phyloP scores from a whole-genome alignment of 2,888 invertebrate genomes.

The Hemaris fuciformis region DNA sequence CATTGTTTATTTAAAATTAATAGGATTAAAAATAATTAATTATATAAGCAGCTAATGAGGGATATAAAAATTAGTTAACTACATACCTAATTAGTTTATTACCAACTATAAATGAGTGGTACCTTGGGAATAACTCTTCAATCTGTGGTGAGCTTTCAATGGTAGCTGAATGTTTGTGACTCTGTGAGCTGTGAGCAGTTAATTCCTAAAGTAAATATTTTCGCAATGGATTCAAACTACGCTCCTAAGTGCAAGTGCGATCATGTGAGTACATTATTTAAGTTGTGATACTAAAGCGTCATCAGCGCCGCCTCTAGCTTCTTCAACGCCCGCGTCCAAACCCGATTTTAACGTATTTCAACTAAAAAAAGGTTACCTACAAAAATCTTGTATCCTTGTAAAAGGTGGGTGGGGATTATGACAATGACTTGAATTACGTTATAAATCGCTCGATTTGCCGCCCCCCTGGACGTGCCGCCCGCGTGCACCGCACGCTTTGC shows the following conservation, averaged over 20 bases:
- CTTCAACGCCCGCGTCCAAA: no score
- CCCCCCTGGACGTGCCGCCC: no score
- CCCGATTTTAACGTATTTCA: no score
- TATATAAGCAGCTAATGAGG: not conserved
- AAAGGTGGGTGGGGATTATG: no score
- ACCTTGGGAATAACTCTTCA: not conserved
- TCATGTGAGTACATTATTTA: conserved; percentile 5
- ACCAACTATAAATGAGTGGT: not conserved
- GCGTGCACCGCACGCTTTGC: no score
- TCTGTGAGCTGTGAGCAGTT: not conserved
- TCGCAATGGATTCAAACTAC: not conserved
- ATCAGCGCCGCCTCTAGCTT: no score
- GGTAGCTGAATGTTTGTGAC: not conserved
- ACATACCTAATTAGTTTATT: not conserved
- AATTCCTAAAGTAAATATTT: not conserved
- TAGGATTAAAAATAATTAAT: not conserved
- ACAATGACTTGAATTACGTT: no score
- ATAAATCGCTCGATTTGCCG: no score
- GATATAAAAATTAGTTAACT: not conserved
- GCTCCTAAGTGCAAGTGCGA: conserved; percentile 4
- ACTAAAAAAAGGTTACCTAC: no score
- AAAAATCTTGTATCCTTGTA: no score
- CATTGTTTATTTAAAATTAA: not conserved
- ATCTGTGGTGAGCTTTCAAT: not conserved
- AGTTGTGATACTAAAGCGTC: no score